Base-by-base conservation (phyloP, 2,113 vertebrate genomes). In the Lagopus leucura region DNA sequence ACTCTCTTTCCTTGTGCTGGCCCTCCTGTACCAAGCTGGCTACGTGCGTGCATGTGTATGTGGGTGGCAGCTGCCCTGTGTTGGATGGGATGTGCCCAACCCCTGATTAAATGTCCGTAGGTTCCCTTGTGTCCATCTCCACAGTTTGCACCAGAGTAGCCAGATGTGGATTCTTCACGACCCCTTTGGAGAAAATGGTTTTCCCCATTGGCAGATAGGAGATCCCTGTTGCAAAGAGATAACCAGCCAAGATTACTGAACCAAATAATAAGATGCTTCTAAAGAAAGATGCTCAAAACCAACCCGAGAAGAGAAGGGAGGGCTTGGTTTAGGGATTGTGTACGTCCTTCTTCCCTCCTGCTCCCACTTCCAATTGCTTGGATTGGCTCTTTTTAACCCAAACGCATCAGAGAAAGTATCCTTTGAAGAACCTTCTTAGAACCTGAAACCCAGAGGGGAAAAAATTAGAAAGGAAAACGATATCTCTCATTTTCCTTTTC, bases 401-500 rank as follows among this genome's bases (percentile, higher is more conserved):
- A 43, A 47, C 2, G 42, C 15, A 82, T 55, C 36, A 42, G 71
- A 82, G 61, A 80, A 79, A 86, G 28, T 54, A 67, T 76, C 67
- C 74, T 81, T 87, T 92, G 90, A 82, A 78, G 77, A 66, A 57
- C 54, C 7, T 6, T 88, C 76, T 84, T 58, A 78, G 21, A 86
- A 84, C 52, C 82, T 69, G 76, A 93, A 93, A 90, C 82, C 67
- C 67, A 82, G 82, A 94, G 72, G 72, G 60, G 60, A 38, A 60
- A 89, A 75, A 91, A 82, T 42, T 52, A 86, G 67, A 32, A 95
- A 55, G 60, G 57, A 75, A 95, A 95, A 92, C 7, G 52, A 75
- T 89, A 30, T 42, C 65, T 91, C 71, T 90, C 65, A 89, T 95
- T 92, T 82, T 92, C 81, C 47, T 82, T 90, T 82, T 52, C 65